Percentiles rank a stretch among this genome's conserved stretches.
These are phyloP conservation scores for Drosophila arizonae DNA, from an alignment of 1,140 invertebrate genomes.

Conservation along the genomic window DNA sequence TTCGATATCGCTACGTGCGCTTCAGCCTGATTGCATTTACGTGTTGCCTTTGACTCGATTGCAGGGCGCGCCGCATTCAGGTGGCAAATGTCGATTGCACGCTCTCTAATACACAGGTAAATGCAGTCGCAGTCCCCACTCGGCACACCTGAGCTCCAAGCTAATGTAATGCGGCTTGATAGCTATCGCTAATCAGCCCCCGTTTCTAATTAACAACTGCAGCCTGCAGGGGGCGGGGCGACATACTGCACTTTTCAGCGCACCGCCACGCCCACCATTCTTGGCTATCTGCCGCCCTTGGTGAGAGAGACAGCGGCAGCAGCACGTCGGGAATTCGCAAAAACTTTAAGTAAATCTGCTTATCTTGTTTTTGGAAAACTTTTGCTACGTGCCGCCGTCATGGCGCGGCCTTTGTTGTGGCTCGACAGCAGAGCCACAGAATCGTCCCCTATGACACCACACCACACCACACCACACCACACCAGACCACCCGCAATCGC, in stretches of 20 bases:
- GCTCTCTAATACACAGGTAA: constrained; percentile 35
- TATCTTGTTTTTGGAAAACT: constrained; percentile 69
- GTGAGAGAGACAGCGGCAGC: constrained; percentile 17
- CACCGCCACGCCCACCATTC: constrained; percentile 25
- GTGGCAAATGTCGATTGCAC: constrained; percentile 19
- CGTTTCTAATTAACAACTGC: constrained; percentile 68
- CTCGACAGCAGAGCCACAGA: constrained; percentile 4
- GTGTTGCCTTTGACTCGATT: constrained; percentile 46
- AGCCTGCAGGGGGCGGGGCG: not conserved
- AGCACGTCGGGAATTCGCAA: constrained; percentile 61
- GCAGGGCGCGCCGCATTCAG: not conserved
- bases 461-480: not conserved
- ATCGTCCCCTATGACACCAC: not conserved
- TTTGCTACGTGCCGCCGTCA: constrained; percentile 72
- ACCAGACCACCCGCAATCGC: not conserved
- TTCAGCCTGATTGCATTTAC: constrained; percentile 71
- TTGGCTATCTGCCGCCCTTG: constrained; percentile 36
- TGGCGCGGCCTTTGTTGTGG: constrained; percentile 57
- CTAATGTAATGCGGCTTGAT: constrained; percentile 2
- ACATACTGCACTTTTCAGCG: constrained; percentile 48
- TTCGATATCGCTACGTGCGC: constrained; percentile 64
- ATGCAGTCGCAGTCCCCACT: constrained; percentile 5
- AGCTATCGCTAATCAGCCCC: constrained; percentile 55
- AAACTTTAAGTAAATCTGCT: constrained; percentile 80
- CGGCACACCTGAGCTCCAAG: not conserved